Base-by-base conservation (phyloP, 2,888 invertebrate species). In the Busseola fusca region DNA sequence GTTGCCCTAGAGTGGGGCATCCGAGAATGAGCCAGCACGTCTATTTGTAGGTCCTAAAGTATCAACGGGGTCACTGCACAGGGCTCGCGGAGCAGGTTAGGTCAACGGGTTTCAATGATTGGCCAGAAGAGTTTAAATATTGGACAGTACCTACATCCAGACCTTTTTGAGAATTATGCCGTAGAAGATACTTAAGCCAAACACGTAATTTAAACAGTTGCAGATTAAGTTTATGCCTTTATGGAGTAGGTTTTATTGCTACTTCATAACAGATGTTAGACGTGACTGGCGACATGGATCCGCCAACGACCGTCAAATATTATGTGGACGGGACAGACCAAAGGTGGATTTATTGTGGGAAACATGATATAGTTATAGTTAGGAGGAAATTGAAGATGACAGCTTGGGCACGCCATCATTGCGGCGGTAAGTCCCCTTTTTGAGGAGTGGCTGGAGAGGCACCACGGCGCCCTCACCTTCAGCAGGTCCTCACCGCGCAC, bases 31-130 rank as follows among this genome's bases (percentile, higher is more conserved):
- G 25, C 50, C 14, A 45, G 14, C 45, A 42, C 21, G 45, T 48
- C 25, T 59, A 42, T 27, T 40, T 60, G n/a, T n/a, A n/a, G n/a
- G n/a, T n/a, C 27, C 37, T 54, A 27, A 27, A 37, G 64, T 78
- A 42, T 65, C 74, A 69, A 54, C 54, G 74, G 50, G 58, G 74
- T 69, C 74, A 74, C 27, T 27, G 64, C 57, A 25, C n/a, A 57
- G 60, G 30, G 40, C 40, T 45, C 30, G 25, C 14, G 4, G 3
- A 64, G 63, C 66, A 63, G 27, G 45, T 64, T 78, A 27, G 45
- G 42, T 27, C 16, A 14, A 45, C 40, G 18, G 16, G 12, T 34
- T 34, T 16, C 40, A 48, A 52, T 42, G 18, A 65, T 27, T 12
- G 0, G 3, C 62, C 37, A 12, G 27, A 54, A 42, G 50, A 45